Conservation (phyloP, 2,113 vertebrate genomes). For the Empidonax traillii region DNA sequence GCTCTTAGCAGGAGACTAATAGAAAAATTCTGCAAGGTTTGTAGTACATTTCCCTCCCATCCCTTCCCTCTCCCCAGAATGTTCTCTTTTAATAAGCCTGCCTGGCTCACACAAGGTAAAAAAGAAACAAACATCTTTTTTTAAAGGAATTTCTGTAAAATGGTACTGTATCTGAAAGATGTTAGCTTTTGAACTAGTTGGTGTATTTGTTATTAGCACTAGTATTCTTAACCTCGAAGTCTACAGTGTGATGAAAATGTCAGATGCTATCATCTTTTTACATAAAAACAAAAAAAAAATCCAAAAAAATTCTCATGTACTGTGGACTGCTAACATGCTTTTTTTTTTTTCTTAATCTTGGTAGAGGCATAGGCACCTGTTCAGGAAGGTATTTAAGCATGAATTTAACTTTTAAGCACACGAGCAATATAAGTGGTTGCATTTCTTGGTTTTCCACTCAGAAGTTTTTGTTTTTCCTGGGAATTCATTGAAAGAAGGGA, state of each 20-base stretch:
- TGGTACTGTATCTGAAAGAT: slow-evolving; percentile 51
- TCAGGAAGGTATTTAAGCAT: slow-evolving; percentile 30
- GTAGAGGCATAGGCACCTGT: neutral
- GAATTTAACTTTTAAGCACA: neutral
- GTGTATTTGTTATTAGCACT: slow-evolving; percentile 54
- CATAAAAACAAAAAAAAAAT: slow-evolving; percentile 33
- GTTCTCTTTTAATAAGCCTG: slow-evolving; percentile 25
- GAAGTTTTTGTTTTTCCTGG: neutral
- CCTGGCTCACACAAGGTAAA: slow-evolving; percentile 37
- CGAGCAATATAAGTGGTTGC: neutral
- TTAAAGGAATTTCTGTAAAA: slow-evolving; percentile 11
- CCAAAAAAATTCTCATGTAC: slow-evolving; percentile 4
- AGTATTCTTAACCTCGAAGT: slow-evolving; percentile 41
- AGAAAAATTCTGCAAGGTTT: neutral
- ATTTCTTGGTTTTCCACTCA: neutral
- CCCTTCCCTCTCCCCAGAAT: neutral
- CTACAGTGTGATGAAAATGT: slow-evolving; percentile 58
- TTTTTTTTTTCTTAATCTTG: neutral
- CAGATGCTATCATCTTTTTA: slow-evolving; percentile 42
- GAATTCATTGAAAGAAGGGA: neutral
- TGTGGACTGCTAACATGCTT: slow-evolving; percentile 54
- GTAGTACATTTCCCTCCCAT: neutral
- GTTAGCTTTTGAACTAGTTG: slow-evolving; percentile 50
- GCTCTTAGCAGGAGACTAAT: slow-evolving; percentile 16
- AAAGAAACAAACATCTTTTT: neutral